Percentiles rank a stretch among this genome's conserved stretches.
Conservation (phyloP, 2,888 invertebrate species). For the Microplitis manilae region DNA sequence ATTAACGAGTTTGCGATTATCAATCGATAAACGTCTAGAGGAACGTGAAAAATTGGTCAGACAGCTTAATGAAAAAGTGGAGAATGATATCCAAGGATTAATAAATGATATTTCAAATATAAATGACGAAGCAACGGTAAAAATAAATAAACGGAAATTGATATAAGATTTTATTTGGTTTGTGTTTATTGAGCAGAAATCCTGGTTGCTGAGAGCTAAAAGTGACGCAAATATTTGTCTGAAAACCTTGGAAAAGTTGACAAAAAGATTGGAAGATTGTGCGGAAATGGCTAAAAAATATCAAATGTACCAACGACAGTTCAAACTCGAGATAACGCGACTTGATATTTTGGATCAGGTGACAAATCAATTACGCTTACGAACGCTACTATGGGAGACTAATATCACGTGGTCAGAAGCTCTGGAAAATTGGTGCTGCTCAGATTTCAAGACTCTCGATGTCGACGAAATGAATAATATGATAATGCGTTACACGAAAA, state of each 20-base stretch:
- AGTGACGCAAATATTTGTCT: constrained; percentile 81
- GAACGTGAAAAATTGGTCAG: constrained; percentile 80
- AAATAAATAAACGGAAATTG: constrained; percentile 39
- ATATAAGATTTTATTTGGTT: background rate
- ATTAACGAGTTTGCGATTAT: constrained; percentile 78
- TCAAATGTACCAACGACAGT: constrained; percentile 87
- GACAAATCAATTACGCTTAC: constrained; percentile 83
- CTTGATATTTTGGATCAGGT: constrained; percentile 87
- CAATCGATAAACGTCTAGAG: constrained; percentile 80
- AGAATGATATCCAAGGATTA: constrained; percentile 83
- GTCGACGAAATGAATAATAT: constrained; percentile 81
- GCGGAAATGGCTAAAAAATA: constrained; percentile 82
- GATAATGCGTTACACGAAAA: constrained; percentile 80
- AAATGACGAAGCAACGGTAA: constrained; percentile 81
- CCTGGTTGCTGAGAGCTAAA: constrained; percentile 81
- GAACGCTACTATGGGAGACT: constrained; percentile 86
- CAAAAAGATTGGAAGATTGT: constrained; percentile 77
- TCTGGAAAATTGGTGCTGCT: constrained; percentile 78
- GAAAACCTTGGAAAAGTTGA: constrained; percentile 77
- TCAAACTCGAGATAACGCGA: constrained; percentile 88
- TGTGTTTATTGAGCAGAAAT: constrained; percentile 75
- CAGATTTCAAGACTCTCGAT: constrained; percentile 78
- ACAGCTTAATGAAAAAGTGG: constrained; percentile 81
- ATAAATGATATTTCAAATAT: constrained; percentile 82
- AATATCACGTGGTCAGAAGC: constrained; percentile 82